phyloP scores from a whole-genome alignment of 2,888 invertebrate genomes.

The Pammene aurita region DNA sequence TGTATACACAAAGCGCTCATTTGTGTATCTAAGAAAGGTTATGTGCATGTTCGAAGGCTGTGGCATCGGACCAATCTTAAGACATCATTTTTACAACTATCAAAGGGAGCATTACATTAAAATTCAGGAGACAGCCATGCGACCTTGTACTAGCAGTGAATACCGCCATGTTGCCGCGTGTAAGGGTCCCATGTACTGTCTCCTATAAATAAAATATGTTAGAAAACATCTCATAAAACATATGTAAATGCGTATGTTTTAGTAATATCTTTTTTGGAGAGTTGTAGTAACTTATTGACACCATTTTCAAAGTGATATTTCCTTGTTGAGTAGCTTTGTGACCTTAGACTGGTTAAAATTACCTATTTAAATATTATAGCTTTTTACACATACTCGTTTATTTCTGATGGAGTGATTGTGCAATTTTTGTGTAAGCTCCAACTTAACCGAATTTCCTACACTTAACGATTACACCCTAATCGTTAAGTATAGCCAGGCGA shows the following conservation, averaged over 20 bases:
- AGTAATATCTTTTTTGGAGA: slow-evolving; percentile 32
- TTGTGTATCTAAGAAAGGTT: slow-evolving; percentile 18
- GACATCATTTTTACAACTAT: slow-evolving; percentile 77
- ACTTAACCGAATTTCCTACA: no score
- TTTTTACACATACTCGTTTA: no score
- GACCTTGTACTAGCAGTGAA: slow-evolving; percentile 66
- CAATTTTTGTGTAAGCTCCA: no score
- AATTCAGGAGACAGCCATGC: slow-evolving; percentile 74
- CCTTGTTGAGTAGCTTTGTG: background rate
- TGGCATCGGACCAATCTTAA: slow-evolving; percentile 52
- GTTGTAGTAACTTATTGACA: slow-evolving; percentile 29
- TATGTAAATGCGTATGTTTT: slow-evolving; percentile 50
- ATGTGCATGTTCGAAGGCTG: slow-evolving; percentile 1
- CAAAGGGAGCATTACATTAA: slow-evolving; percentile 75
- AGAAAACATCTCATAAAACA: slow-evolving; percentile 58
- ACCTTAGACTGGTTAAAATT: background rate
- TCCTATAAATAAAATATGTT: slow-evolving; percentile 65
- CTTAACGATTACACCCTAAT: no score
- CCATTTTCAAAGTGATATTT: background rate
- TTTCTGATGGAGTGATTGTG: no score
- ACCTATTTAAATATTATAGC: no score
- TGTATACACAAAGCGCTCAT: slow-evolving; percentile 25
- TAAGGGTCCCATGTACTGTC: slow-evolving; percentile 53
- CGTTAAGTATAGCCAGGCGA: no score
- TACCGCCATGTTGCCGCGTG: slow-evolving; percentile 53